Evolutionary conservation across 2,113 vertebrate species (phyloP), one percentile per base, ranked within the genome.

Genomic region (Actenoides hombroni): DNA sequence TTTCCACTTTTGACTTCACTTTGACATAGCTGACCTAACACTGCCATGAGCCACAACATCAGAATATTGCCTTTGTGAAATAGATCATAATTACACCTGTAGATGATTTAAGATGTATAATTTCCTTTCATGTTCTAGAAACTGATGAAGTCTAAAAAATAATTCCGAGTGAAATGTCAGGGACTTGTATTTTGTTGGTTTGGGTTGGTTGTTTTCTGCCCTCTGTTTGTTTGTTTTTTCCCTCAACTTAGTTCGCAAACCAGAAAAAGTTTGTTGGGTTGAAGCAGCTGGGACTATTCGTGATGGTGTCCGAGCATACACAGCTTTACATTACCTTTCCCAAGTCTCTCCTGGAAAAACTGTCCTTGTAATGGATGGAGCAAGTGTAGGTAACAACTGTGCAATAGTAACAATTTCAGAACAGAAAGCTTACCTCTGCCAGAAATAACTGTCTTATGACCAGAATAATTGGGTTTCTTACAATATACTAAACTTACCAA

Each of bases 341-440:
- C 98, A 95, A 35, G 97, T 99, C 93, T 98, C 98, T 29, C 97
- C 98, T 5, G 99, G 99, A 63, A 98, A 98, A 42, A 98, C 98
- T 6, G 98, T 99, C 44, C 98, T 99, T 29, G 97, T 99, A 49
- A 97, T 99, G 97, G 99, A 99, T 16, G 99, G 99, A 95, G 99
- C 98, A 44, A 99, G 98, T 93, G 99, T 99, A 98, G 2, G 99
- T 99, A 96, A 67, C 92, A 53, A 49, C 49, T 51, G 64, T 54
- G 40, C 64, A 63, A 11, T 35, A 39, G 23, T 31, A 82, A 81
- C 48, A 53, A 3, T 11, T 86, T 84, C 2, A 5, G 48, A 93
- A 77, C 37, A 57, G 42, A 25, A 69, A 29, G 4, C 4, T 69
- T 14, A 23, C 46, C 42, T 40, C 42, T 80, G 60, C 75, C 24